Percentiles rank a stretch among this genome's conserved stretches.
Conservation (phyloP, 2,113 vertebrate species). For the Pluvianellus socialis region DNA sequence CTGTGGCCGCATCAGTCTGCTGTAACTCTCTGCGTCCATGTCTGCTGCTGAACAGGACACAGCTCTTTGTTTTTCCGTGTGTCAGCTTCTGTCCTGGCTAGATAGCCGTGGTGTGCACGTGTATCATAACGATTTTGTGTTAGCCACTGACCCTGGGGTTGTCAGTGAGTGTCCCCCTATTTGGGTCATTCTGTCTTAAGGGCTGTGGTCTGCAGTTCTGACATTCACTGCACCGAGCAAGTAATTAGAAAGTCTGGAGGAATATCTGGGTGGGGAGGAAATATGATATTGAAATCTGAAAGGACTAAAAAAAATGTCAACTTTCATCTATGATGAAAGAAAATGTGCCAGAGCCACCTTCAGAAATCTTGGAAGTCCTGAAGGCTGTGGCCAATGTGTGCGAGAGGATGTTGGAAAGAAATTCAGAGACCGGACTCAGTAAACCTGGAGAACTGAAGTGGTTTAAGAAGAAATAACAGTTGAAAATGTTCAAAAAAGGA, state of each 20-base stretch:
- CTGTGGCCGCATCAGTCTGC: rapidly evolving
- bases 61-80: background rate
- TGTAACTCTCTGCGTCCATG: background rate
- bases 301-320: background rate
- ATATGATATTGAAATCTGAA: background rate
- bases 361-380: background rate
- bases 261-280: background rate
- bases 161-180: background rate
- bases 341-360: background rate
- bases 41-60: background rate
- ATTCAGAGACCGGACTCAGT: background rate
- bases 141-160: background rate
- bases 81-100: background rate
- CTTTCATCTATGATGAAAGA: background rate
- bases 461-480: background rate
- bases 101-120: rapidly evolving
- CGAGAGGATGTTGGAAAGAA: background rate
- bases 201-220: background rate
- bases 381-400: background rate
- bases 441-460: background rate
- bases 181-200: background rate
- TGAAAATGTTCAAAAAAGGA: background rate
- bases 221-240: background rate
- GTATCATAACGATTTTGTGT: background rate
- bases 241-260: background rate